Percentiles rank a stretch among this genome's conserved stretches.
phyloP scores from a whole-genome alignment of 1,140 invertebrate species.

The Triops longicaudatus region DNA sequence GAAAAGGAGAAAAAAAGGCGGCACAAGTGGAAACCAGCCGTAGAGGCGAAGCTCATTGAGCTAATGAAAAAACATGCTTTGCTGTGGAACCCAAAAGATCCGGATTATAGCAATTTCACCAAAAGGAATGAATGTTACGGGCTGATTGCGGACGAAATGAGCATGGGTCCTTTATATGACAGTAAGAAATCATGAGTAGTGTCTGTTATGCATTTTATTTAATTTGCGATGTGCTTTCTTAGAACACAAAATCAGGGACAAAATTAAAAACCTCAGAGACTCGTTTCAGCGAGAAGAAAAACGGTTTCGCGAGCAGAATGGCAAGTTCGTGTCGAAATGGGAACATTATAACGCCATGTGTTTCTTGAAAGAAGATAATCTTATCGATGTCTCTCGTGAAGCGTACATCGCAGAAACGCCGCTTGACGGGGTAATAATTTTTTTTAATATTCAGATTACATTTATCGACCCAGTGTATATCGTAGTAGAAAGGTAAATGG shows the following conservation, averaged over 20 bases:
- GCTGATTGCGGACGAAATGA: neutral
- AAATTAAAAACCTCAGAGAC: neutral
- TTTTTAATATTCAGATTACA: too few species aligned
- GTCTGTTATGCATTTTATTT: neutral
- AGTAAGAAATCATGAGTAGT: neutral
- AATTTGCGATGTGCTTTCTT: neutral
- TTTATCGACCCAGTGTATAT: too few species aligned
- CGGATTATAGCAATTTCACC: neutral
- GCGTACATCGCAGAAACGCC: neutral
- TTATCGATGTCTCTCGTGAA: neutral
- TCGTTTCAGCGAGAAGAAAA: neutral
- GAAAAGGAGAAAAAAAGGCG: neutral
- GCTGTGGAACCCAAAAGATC: neutral
- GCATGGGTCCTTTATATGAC: neutral
- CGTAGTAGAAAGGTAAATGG: too few species aligned
- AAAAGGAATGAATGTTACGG: neutral
- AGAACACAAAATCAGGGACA: neutral
- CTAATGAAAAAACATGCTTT: neutral
- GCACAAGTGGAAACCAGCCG: neutral
- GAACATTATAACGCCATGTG: neutral
- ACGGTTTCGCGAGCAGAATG: neutral
- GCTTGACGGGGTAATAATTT: neutral
- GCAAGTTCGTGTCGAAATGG: neutral
- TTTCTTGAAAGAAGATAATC: neutral
- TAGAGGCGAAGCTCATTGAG: neutral